Conservation (phyloP, 2,113 vertebrate species). For the Rhagologus leucostigma region DNA sequence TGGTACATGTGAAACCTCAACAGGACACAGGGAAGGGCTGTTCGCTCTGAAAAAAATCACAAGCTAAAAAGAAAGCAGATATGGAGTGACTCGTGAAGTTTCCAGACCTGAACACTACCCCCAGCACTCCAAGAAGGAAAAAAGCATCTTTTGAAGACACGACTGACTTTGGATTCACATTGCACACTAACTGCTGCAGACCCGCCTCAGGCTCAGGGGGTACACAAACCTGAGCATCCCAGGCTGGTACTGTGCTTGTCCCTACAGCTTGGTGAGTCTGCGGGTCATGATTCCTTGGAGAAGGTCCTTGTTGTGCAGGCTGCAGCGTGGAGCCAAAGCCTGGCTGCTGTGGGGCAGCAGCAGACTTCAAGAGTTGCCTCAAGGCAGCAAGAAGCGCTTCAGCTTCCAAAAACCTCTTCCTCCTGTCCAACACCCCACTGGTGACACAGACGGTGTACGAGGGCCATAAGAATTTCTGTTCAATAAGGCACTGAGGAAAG, state of each 20-base stretch:
- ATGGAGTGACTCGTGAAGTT: neutral
- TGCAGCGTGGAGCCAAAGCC: neutral
- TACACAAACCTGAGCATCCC: neutral
- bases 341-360: neutral
- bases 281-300: neutral
- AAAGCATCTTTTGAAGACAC: neutral
- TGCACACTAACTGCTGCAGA: neutral
- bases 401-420: neutral
- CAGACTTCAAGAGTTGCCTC: neutral
- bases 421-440: neutral
- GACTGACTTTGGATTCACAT: neutral
- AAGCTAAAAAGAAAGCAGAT: neutral
- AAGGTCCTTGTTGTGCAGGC: neutral
- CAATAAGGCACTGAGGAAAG: neutral
- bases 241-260: neutral
- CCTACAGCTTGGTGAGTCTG: neutral
- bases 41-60: neutral
- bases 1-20: neutral
- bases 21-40: neutral
- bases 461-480: neutral
- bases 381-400: neutral
- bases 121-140: neutral
- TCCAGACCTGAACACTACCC: neutral
- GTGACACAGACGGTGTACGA: accelerated
- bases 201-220: neutral